Conservation (phyloP, 2,113 vertebrate species). For the Phaethornis superciliosus region DNA sequence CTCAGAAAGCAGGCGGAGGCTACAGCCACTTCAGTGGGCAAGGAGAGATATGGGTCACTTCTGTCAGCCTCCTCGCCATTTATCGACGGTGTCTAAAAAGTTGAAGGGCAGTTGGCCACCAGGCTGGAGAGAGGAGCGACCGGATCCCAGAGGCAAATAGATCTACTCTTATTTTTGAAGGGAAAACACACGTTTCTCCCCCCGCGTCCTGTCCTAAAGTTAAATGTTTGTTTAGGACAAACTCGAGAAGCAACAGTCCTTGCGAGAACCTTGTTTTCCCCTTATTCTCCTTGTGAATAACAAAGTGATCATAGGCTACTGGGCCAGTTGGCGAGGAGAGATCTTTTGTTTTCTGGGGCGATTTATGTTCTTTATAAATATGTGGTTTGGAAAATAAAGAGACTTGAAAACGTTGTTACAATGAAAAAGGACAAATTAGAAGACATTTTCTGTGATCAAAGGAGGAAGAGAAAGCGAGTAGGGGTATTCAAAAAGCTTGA, state of each 20-base stretch:
- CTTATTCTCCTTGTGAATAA: slow-evolving; percentile 29
- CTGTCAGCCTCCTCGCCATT: neutral
- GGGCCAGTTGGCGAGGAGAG: slow-evolving; percentile 58
- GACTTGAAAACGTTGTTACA: slow-evolving; percentile 85
- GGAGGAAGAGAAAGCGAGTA: slow-evolving; percentile 85
- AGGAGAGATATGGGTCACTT: neutral
- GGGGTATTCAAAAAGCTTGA: slow-evolving; percentile 87
- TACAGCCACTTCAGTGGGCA: neutral
- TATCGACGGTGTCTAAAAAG: neutral
- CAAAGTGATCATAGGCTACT: slow-evolving; percentile 59
- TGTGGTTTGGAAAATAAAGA: slow-evolving; percentile 82
- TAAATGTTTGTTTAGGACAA: slow-evolving; percentile 45
- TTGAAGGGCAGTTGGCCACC: neutral
- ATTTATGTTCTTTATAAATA: slow-evolving; percentile 83
- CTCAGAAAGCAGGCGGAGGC: neutral
- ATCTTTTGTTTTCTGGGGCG: slow-evolving; percentile 74
- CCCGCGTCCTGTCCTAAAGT: neutral
- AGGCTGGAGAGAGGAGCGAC: neutral
- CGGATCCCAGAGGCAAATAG: neutral
- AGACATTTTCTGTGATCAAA: slow-evolving; percentile 91
- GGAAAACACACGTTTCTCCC: neutral
- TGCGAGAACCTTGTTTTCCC: slow-evolving; percentile 49
- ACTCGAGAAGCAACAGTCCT: slow-evolving; percentile 49
- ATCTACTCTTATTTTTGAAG: slow-evolving; percentile 1
- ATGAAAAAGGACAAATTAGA: slow-evolving; percentile 91